Percentiles rank a stretch among this genome's conserved stretches.
These are phyloP conservation scores for Strongylocentrotus purpuratus DNA, from an alignment of 35 echinoderm and acorn worm genomes.

Conservation along the genomic window DNA sequence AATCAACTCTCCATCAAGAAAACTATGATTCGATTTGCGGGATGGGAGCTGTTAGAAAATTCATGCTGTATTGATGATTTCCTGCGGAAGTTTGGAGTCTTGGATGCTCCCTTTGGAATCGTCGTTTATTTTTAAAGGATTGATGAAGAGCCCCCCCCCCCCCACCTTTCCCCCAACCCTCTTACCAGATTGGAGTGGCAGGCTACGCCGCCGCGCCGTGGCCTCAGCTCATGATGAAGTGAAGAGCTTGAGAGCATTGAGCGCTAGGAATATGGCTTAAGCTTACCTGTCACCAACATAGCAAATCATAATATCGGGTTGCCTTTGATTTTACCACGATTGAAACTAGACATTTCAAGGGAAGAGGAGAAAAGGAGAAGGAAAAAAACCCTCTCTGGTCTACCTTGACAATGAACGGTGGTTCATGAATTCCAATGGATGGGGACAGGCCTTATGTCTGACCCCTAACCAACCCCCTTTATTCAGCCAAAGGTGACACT, in stretches of 20 bases:
- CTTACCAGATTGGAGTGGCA: not conserved
- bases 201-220: not conserved
- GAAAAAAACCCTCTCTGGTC: not conserved
- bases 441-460: not conserved
- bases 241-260: conserved; percentile 2
- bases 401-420: not conserved
- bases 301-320: conserved; percentile 56
- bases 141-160: not conserved
- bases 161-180: no score
- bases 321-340: conserved; percentile 46
- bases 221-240: not conserved
- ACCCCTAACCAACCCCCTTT: not conserved
- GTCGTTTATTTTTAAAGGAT: not conserved
- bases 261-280: conserved; percentile 43
- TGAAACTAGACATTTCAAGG: conserved; percentile 41
- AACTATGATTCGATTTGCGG: not conserved
- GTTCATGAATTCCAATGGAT: not conserved
- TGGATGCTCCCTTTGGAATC: not conserved
- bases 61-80: not conserved
- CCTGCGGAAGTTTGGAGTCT: not conserved
- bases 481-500: not conserved
- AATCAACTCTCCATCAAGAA: not conserved
- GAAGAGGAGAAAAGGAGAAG: not conserved
- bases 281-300: conserved; percentile 38
- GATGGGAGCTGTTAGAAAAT: not conserved